phyloP scores from a whole-genome alignment of 2,888 invertebrate genomes.

The Mystacides longicornis region DNA sequence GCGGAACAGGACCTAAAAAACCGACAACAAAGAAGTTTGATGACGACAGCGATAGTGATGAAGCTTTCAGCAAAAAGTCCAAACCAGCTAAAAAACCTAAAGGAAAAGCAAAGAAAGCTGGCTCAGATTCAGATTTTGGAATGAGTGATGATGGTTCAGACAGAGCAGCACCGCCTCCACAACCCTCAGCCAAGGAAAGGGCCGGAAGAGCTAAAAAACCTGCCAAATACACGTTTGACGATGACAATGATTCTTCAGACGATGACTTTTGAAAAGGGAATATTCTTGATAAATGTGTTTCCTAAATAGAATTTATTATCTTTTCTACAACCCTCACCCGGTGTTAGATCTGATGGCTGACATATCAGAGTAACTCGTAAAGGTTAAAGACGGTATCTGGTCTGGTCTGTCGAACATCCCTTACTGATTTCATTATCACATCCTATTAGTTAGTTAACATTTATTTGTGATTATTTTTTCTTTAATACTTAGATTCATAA shows the following conservation, averaged over 20 bases:
- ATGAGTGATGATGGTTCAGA: slow-evolving; percentile 18
- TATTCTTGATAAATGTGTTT: no score
- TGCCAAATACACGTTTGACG: slow-evolving; percentile 39
- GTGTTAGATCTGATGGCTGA: no score
- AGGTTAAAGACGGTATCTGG: no score
- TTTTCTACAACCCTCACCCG: no score
- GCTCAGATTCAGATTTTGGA: slow-evolving; percentile 33
- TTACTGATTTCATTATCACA: no score
- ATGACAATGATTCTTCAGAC: slow-evolving; percentile 37
- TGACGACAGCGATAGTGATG: slow-evolving; percentile 42
- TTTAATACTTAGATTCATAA: no score
- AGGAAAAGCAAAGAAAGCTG: slow-evolving; percentile 37
- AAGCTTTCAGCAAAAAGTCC: slow-evolving; percentile 42
- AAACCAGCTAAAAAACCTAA: not conserved
- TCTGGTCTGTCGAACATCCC: no score
- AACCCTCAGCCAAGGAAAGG: slow-evolving; percentile 11
- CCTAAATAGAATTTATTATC: no score
- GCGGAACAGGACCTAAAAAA: slow-evolving; percentile 13
- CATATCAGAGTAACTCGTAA: no score
- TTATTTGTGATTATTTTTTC: no score
- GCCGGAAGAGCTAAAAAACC: slow-evolving; percentile 31
- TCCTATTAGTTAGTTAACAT: no score
- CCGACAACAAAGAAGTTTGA: slow-evolving; percentile 20
- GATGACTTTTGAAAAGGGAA: slow-evolving; percentile 26
- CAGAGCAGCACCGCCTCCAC: slow-evolving; percentile 20